phyloP scores from a whole-genome alignment of 2,113 vertebrate species.

The Trichechus manatus region DNA sequence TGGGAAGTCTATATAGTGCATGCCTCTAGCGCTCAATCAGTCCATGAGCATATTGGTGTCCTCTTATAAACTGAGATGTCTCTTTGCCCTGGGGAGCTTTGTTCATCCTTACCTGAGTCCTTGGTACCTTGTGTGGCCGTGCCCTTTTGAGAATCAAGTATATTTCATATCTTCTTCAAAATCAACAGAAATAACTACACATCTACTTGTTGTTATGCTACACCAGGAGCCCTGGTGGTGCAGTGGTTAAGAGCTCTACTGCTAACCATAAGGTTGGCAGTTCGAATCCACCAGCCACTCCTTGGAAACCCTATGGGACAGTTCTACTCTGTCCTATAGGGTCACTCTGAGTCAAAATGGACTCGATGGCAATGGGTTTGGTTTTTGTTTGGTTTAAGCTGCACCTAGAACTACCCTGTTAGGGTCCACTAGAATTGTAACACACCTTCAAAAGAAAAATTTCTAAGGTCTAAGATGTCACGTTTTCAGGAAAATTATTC shows the following conservation, averaged over 20 bases:
- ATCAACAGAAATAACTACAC: not conserved
- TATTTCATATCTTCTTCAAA: not conserved
- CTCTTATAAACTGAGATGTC: not conserved
- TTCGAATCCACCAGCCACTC: too few species aligned
- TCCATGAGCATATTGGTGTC: not conserved
- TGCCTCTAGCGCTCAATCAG: not conserved
- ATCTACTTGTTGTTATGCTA: not conserved
- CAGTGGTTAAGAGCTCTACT: too few species aligned
- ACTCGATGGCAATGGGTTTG: too few species aligned
- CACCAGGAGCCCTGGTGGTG: not conserved
- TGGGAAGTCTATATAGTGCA: not conserved
- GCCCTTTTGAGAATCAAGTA: not conserved
- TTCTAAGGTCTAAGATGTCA: not conserved
- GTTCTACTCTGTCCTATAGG: too few species aligned
- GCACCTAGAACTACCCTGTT: not conserved
- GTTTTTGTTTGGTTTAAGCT: not conserved
- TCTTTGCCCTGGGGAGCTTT: not conserved
- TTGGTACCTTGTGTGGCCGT: not conserved
- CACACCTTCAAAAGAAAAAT: not conserved
- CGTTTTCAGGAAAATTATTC: not conserved
- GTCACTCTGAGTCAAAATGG: too few species aligned
- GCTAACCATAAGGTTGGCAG: too few species aligned
- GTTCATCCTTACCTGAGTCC: not conserved
- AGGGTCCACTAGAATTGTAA: not conserved
- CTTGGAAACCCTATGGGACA: too few species aligned